Evolutionary conservation across 1,140 invertebrate species (phyloP).

Genomic region (Proales similis): DNA sequence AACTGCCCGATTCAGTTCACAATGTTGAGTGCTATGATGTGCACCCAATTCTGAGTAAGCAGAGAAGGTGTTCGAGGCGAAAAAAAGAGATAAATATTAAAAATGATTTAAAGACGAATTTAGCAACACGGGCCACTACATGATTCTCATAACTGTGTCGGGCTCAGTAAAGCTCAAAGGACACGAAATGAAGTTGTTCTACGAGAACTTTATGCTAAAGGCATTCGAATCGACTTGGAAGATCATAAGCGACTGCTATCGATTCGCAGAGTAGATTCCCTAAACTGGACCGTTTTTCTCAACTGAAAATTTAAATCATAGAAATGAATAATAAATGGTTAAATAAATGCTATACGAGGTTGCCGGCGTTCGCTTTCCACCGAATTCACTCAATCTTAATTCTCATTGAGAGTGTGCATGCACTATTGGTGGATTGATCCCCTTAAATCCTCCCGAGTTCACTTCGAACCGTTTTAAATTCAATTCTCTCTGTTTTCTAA

Average conservation of each 20-base stretch:
- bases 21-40: constrained; percentile 35
- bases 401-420: too few species aligned
- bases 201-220: constrained; percentile 34
- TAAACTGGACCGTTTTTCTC: too few species aligned
- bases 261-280: constrained; percentile 35
- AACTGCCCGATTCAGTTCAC: constrained; percentile 3
- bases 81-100: not conserved
- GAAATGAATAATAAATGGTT: too few species aligned
- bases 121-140: constrained; percentile 28
- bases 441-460: too few species aligned
- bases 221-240: constrained; percentile 33
- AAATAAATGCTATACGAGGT: too few species aligned
- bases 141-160: constrained; percentile 34
- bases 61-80: not conserved
- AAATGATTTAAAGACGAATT: constrained; percentile 14
- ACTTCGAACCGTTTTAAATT: too few species aligned
- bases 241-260: constrained; percentile 32
- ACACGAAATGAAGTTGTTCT: constrained; percentile 28
- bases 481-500: too few species aligned
- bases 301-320: too few species aligned
- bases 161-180: constrained; percentile 24
- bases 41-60: constrained; percentile 28
- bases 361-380: too few species aligned
- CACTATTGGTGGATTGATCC: too few species aligned
- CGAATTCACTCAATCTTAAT: too few species aligned